phyloP scores from a whole-genome alignment of 2,888 invertebrate species.

The Schizaphis graminum region DNA sequence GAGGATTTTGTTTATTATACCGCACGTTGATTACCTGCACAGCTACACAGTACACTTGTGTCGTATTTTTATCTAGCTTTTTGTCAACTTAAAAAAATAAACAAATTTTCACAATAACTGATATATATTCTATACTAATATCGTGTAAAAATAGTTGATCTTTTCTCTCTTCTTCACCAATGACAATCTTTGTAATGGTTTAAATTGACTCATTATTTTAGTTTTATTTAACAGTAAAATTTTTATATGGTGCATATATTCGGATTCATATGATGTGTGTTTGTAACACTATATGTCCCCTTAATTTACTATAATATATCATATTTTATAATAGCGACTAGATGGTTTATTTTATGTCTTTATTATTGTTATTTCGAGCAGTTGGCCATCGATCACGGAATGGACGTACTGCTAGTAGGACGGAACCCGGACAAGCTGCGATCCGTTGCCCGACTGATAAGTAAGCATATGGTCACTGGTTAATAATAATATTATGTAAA shows the following conservation, averaged over 20 bases:
- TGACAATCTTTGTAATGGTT: background rate
- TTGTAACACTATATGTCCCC: background rate
- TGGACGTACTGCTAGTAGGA: conserved; percentile 45
- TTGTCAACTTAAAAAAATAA: background rate
- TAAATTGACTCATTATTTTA: background rate
- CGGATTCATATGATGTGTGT: background rate
- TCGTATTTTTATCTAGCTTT: too few relatives aligned
- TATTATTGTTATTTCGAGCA: background rate
- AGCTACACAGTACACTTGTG: too few relatives aligned
- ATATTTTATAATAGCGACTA: background rate
- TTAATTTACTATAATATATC: background rate
- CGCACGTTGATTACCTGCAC: background rate
- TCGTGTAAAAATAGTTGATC: background rate
- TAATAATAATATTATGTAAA: background rate
- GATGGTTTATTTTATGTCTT: background rate
- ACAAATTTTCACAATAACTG: background rate
- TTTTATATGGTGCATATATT: background rate
- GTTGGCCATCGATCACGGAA: conserved; percentile 33
- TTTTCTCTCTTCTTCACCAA: background rate
- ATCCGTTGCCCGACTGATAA: conserved; percentile 13
- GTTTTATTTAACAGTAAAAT: background rate
- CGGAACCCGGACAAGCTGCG: conserved; percentile 27
- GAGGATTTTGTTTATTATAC: background rate
- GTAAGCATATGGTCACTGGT: background rate
- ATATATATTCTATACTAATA: background rate